Base-by-base conservation (phyloP, 2,797 vertebrate genomes). In the Euphonia xanthogaster region DNA sequence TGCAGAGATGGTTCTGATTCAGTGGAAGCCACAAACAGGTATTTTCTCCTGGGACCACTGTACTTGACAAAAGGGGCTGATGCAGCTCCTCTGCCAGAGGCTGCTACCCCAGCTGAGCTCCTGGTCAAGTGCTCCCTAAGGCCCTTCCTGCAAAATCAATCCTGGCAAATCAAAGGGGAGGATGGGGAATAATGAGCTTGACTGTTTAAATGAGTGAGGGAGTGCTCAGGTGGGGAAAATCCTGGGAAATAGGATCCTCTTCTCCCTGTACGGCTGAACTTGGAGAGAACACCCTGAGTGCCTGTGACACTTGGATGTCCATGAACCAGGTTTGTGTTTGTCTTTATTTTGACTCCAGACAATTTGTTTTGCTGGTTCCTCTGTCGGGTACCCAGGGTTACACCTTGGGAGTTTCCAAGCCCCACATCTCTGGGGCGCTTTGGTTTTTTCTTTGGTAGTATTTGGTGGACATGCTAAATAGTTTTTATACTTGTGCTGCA, bases 1-100 rank as follows among this genome's bases (percentile, higher is more conserved):
- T 62, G 66, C 18, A 22, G 72, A 58, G 44, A 68, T 58, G 44
- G 39, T 72, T 94, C 66, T 91, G 58, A 42, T 75, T 93, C 73
- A 61, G 31, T 78, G 25, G 50, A 73, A 91, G 57, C 40, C 57
- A 42, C 75, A 76, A 93, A 70, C 24, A 76, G 60, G 2, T 28
- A 24, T 51, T 60, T 81, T 75, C 86, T 82, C 48, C 31, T 42
- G 54, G 72, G 85, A 61, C 30, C 19, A 16, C 40, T 44, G 37
- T 51, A 7, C 55, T 93, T 73, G 55, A 66, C 55, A 57, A 31
- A 62, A 39, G 55, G 22, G 30, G 18, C 31, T 71, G 48, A 39
- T 67, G 63, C 33, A 83, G 75, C 20, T 86, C 39, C n/a, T 73
- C 40, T 76, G 63, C 44, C 22, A 18, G 16, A 53, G 60, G 54